These are phyloP conservation scores for Strigamia maritima DNA, from an alignment of 2,888 invertebrate genomes.

Conservation along the genomic window DNA sequence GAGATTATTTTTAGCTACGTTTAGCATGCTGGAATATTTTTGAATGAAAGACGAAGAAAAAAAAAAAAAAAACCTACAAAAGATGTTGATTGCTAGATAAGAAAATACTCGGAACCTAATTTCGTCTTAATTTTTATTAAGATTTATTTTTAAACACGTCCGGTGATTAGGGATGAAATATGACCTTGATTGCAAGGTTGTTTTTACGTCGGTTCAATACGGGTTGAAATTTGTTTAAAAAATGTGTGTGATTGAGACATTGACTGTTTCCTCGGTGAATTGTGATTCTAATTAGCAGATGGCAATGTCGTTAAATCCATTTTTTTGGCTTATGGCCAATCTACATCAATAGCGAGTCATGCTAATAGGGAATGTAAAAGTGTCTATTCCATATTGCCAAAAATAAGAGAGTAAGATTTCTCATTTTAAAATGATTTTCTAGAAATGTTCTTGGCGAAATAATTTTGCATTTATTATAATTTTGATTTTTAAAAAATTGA, in stretches of 20 bases:
- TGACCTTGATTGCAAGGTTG: neutral
- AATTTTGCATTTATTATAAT: neutral
- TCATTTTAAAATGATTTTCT: neutral
- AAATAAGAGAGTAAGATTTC: neutral
- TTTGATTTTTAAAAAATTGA: neutral
- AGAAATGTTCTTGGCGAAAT: neutral
- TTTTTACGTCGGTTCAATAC: neutral
- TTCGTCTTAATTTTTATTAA: neutral
- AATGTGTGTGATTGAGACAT: conserved; percentile 7
- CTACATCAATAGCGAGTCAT: conserved; percentile 14
- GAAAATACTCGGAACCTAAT: neutral
- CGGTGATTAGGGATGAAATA: conserved; percentile 1
- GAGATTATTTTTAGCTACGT: neutral
- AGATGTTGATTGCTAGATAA: neutral
- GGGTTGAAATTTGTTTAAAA: neutral
- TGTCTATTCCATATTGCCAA: conserved; percentile 26
- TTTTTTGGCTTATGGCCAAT: conserved; percentile 17
- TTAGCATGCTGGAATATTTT: neutral
- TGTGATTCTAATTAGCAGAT: conserved; percentile 34
- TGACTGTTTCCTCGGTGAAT: conserved; percentile 3
- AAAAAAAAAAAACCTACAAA: neutral
- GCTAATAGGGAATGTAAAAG: neutral
- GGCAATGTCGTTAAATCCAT: conserved; percentile 4
- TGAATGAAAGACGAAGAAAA: neutral
- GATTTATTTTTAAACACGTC: neutral